Evolutionary conservation across 2,888 invertebrate genomes (phyloP).

Genomic region (Drosophila diplacantha): DNA sequence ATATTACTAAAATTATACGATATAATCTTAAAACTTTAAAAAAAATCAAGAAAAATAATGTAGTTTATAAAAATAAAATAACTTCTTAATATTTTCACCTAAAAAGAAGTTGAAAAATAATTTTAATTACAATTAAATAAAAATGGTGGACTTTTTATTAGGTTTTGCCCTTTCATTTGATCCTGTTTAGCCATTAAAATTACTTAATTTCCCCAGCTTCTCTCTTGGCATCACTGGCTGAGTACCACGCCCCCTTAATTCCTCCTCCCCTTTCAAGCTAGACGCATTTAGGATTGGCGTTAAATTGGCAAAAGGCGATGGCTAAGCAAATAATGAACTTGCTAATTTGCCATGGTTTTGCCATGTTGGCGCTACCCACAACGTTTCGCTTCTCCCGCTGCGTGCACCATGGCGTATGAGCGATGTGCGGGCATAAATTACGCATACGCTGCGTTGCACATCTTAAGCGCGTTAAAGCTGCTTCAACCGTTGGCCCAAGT

Average conservation of each 20-base stretch:
- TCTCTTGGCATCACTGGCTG: not conserved
- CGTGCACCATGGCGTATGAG: slow-evolving; percentile 48
- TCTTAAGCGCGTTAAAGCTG: slow-evolving; percentile 32
- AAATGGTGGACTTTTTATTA: not conserved
- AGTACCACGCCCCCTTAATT: not conserved
- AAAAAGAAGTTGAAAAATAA: not conserved
- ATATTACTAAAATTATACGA: not conserved
- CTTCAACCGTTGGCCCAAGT: slow-evolving; percentile 27
- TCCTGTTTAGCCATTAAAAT: not conserved
- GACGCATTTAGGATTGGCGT: slow-evolving; percentile 38
- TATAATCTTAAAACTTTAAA: not conserved
- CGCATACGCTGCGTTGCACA: slow-evolving; percentile 49
- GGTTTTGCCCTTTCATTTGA: not conserved
- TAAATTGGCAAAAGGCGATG: slow-evolving; percentile 53
- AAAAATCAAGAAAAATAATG: too few species aligned
- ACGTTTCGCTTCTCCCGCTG: not conserved
- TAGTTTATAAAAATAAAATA: accelerated
- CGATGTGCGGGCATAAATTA: slow-evolving; percentile 46
- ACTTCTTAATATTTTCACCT: accelerated
- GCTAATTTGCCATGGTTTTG: slow-evolving; percentile 51
- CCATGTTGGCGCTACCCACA: not conserved
- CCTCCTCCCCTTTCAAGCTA: slow-evolving; percentile 17
- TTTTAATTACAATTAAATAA: not conserved
- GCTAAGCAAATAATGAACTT: slow-evolving; percentile 54
- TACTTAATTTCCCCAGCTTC: not conserved